Conservation (phyloP, 1,140 invertebrate species). For the Marisa cornuarietis region DNA sequence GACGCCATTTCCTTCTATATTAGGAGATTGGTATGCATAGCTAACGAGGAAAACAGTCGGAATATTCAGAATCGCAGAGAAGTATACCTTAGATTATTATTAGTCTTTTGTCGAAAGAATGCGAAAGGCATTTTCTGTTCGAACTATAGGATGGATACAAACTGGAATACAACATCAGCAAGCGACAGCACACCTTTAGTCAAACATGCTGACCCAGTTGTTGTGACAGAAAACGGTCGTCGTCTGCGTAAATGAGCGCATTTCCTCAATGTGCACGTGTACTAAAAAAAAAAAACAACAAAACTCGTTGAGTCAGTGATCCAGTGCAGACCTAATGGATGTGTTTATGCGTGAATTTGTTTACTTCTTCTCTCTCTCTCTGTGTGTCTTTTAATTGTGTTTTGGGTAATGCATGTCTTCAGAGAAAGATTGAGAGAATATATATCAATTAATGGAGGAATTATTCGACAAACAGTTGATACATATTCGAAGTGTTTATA, state of each 20-base stretch:
- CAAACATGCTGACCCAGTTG: not conserved
- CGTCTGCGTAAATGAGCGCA: no score
- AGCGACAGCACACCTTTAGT: not conserved
- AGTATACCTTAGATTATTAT: not conserved
- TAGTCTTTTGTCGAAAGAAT: not conserved
- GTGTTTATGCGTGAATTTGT: conserved; percentile 2
- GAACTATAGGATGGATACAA: not conserved
- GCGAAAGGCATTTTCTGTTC: not conserved
- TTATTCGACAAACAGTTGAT: no score
- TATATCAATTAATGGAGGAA: no score
- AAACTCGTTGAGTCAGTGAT: no score
- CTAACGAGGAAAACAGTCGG: conserved; percentile 35
- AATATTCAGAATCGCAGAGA: conserved; percentile 18
- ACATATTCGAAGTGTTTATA: no score
- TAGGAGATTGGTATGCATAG: conserved; percentile 43
- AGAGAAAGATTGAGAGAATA: no score
- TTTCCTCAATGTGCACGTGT: no score
- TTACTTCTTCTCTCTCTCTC: not conserved
- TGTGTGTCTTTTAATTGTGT: no score
- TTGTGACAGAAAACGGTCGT: not conserved
- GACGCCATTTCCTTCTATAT: conserved; percentile 27
- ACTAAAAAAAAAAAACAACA: no score
- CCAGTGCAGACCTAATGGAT: no score
- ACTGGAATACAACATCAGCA: not conserved
- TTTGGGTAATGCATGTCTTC: no score